A percentile compares a stretch with the other conserved stretches of the same genome.
Conservation (phyloP, 2,888 invertebrate species). For the Xestia xanthographa region DNA sequence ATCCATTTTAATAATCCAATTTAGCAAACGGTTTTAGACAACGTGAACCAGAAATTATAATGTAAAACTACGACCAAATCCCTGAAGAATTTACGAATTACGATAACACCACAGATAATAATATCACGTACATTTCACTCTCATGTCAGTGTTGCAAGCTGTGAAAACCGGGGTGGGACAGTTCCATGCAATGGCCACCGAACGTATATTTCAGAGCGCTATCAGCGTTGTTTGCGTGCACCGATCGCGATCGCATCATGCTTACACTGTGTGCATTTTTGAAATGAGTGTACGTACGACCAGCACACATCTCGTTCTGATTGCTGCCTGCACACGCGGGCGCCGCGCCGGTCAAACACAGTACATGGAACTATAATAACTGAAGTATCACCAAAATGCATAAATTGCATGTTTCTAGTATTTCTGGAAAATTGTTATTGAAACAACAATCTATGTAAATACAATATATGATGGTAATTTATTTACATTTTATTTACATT, state of each 20-base stretch:
- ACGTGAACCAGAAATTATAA: conserved; percentile 61
- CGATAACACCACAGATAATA: conserved; percentile 48
- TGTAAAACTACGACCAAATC: conserved; percentile 67
- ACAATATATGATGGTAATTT: no score
- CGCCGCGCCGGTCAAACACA: no score
- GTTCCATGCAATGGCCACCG: background rate
- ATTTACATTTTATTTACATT: no score
- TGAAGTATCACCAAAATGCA: no score
- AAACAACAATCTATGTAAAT: no score
- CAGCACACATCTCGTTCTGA: no score
- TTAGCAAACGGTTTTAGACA: conserved; percentile 42
- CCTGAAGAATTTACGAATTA: conserved; percentile 66
- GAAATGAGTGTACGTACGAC: background rate
- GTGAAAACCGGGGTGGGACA: background rate
- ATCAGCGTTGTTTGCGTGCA: background rate
- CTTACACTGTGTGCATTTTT: background rate
- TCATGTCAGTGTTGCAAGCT: conserved; percentile 39
- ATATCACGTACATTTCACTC: conserved; percentile 54
- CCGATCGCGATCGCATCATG: no score
- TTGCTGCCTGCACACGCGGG: no score
- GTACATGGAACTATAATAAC: no score
- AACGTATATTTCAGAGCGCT: background rate
- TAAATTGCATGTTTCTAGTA: no score
- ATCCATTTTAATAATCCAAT: conserved; percentile 80
- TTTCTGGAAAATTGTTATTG: no score